Percentiles rank a stretch among this genome's conserved stretches.
phyloP scores from a whole-genome alignment of 2,888 invertebrate species.

The Tenthredo distinguenda region DNA sequence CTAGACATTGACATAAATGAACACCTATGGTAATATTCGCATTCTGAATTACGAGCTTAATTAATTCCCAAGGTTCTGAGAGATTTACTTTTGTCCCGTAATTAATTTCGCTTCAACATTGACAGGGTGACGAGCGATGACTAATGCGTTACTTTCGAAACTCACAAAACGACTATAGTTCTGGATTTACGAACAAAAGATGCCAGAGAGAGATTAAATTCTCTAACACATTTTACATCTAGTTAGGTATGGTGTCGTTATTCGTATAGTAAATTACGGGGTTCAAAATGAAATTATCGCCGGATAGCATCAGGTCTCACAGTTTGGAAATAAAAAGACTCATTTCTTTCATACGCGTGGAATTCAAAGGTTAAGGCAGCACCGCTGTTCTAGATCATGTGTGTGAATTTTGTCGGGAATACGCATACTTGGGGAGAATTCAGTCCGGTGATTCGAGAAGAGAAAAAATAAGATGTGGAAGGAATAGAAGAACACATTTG shows the following conservation, averaged over 20 bases:
- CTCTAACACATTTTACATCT: background rate
- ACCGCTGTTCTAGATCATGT: background rate
- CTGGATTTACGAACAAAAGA: background rate
- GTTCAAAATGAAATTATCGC: background rate
- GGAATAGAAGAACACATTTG: background rate
- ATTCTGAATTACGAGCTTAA: too few relatives aligned
- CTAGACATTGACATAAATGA: too few relatives aligned
- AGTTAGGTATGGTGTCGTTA: background rate
- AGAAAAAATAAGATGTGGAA: background rate
- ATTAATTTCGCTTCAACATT: background rate
- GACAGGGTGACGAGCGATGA: background rate
- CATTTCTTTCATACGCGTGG: background rate
- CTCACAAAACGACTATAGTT: background rate
- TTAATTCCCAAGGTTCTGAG: background rate
- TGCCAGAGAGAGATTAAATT: background rate
- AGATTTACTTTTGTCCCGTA: background rate
- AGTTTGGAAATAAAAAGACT: background rate
- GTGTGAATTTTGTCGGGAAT: background rate
- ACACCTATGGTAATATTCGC: background rate
- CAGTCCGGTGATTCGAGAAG: background rate
- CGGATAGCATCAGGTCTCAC: background rate
- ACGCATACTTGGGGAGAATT: background rate
- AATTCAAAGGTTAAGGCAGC: background rate
- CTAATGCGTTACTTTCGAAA: slow-evolving; percentile 7
- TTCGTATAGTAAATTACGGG: background rate